A percentile compares a stretch with the other conserved stretches of the same genome.
Conservation (phyloP, 1,140 invertebrate species). For the Stenopsyche tienmushanensis region DNA sequence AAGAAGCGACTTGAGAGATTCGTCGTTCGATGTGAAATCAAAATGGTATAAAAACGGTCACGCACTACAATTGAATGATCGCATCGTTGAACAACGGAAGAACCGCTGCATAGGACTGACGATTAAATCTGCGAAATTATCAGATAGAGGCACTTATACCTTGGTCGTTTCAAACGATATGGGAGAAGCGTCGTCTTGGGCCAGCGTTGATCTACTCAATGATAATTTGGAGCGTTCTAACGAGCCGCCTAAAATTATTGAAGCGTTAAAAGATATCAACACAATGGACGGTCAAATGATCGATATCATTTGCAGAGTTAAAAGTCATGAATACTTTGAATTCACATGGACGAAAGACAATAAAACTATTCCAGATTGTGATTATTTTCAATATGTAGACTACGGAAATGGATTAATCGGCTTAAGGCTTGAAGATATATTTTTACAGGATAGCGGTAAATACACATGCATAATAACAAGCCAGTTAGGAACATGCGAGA, state of each 20-base stretch:
- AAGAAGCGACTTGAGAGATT: constrained; percentile 58
- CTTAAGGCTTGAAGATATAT: constrained; percentile 65
- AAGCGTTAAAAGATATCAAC: constrained; percentile 43
- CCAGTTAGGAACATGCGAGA: constrained; percentile 43
- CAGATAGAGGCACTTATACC: constrained; percentile 66
- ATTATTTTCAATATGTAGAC: constrained; percentile 63
- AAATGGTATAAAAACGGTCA: constrained; percentile 65
- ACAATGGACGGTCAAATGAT: constrained; percentile 63
- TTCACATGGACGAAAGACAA: constrained; percentile 73
- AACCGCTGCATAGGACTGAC: constrained; percentile 48
- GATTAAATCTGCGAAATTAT: constrained; percentile 53
- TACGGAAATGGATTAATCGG: constrained; percentile 62
- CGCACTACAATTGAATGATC: constrained; percentile 43
- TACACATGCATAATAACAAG: constrained; percentile 66
- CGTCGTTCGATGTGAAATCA: constrained; percentile 57
- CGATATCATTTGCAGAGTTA: constrained; percentile 57
- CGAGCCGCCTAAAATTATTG: constrained; percentile 43
- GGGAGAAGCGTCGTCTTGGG: constrained; percentile 48
- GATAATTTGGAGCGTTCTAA: constrained; percentile 44
- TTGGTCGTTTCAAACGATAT: constrained; percentile 70
- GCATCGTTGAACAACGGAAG: constrained; percentile 44
- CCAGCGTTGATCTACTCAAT: constrained; percentile 31
- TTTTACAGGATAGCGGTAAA: constrained; percentile 67
- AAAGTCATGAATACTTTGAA: constrained; percentile 61
- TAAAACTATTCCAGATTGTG: constrained; percentile 65